phyloP scores from a whole-genome alignment of 2,113 vertebrate species.

The Tretioscincus oriximinensis region DNA sequence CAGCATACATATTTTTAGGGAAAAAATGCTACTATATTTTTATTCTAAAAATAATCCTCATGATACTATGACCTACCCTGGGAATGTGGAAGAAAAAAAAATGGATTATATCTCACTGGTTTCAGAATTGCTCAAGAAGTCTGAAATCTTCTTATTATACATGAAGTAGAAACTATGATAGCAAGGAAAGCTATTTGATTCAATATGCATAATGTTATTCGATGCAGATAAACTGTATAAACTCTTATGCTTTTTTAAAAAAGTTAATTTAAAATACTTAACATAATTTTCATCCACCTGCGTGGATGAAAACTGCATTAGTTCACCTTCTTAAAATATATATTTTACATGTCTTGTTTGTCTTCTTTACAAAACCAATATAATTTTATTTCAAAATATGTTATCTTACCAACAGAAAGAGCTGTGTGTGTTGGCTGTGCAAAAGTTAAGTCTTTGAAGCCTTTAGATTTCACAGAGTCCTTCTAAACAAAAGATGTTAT shows the following conservation, averaged over 20 bases:
- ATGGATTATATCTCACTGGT: too few relatives aligned
- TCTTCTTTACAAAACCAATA: slow-evolving; percentile 23
- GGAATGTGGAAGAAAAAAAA: too few relatives aligned
- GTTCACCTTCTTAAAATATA: neutral
- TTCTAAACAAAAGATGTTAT: neutral
- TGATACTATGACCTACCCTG: too few relatives aligned
- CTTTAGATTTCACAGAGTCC: slow-evolving; percentile 17
- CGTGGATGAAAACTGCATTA: neutral
- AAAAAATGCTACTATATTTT: too few relatives aligned
- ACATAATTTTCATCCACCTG: slow-evolving; percentile 2
- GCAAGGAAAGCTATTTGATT: neutral
- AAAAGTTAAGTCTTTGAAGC: neutral
- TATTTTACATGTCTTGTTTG: slow-evolving; percentile 10
- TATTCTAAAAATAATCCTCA: too few relatives aligned
- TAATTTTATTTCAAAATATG: slow-evolving; percentile 6
- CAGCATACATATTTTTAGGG: too few relatives aligned
- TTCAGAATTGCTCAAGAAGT: neutral
- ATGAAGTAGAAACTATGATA: neutral
- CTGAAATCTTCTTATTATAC: neutral
- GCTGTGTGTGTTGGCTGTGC: accelerated
- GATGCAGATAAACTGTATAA: neutral
- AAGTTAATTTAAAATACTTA: neutral
- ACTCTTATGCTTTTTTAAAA: neutral
- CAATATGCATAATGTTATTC: neutral
- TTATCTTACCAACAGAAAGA: slow-evolving; percentile 43